Evolutionary conservation across 2,888 invertebrate genomes (phyloP).

Genomic region (Dyspetes luteomarginatus): DNA sequence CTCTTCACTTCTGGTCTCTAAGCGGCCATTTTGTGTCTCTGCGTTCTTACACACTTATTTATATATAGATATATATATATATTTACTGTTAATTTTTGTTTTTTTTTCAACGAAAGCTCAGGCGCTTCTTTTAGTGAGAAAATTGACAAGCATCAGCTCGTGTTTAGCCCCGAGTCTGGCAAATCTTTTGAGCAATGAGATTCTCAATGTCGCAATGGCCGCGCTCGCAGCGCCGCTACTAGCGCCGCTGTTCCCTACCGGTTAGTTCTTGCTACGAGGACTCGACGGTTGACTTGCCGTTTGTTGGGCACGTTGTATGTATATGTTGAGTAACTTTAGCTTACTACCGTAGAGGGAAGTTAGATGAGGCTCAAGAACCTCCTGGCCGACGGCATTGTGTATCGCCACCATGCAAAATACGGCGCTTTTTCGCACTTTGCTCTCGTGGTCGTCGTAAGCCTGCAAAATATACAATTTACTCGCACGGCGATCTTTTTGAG

Average conservation of each 20-base stretch:
- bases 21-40: neutral
- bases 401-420: conserved; percentile 99
- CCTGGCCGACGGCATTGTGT: conserved; percentile 95
- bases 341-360: conserved; percentile 94
- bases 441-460: conserved; percentile 96
- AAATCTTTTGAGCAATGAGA: conserved; percentile 80
- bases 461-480: too few relatives aligned
- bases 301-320: conserved; percentile 88
- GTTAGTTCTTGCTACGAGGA: conserved; percentile 82
- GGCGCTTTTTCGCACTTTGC: conserved; percentile 96
- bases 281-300: conserved; percentile 83
- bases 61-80: neutral
- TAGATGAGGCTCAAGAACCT: conserved; percentile 92
- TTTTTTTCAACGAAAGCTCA: conserved; percentile 26
- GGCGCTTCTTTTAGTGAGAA: conserved; percentile 78
- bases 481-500: too few relatives aligned
- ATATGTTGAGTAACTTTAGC: conserved; percentile 92
- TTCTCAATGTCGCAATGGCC: conserved; percentile 76
- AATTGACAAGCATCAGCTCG: conserved; percentile 78
- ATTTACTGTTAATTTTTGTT: conserved; percentile 23
- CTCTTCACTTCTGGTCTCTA: neutral
- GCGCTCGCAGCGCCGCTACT: conserved; percentile 67
- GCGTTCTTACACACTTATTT: neutral
- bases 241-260: conserved; percentile 73
- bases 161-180: conserved; percentile 78